Base-by-base conservation (phyloP, 1,140 invertebrate genomes). In the Magallana ariakensis region DNA sequence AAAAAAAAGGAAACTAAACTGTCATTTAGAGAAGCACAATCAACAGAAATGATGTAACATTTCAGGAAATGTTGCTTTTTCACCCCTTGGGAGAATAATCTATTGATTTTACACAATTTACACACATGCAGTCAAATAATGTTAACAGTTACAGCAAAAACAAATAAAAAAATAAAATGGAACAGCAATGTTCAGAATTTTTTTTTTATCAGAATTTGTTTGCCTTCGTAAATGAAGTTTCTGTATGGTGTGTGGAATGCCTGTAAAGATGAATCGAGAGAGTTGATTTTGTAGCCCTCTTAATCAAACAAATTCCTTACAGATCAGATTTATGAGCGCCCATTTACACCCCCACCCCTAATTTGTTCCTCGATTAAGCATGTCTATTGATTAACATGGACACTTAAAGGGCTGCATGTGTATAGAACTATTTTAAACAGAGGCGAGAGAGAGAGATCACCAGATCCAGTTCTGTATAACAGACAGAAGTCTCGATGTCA, bases 401-500 rank as follows among this genome's bases (percentile, higher is more conserved):
- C 66, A 26, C 22, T 75, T 33, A 75, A 33, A 75, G 66, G 66
- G 66, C 10, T 13, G n/a, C n/a, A n/a, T n/a, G n/a, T n/a, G 22
- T 75, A 19, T 33, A 22, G 22, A 11, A 26, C 22, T 26, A 75
- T 75, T 75, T 75, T 75, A 75, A 26, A 75, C 7, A 46, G 66
- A 26, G 19, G 22, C 19, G 19, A 75, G 11, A 75, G 19, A 75
- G 11, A 75, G 33, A 46, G 3, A 46, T 46, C 1, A 46, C 33
- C 5, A 46, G 9, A 19, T 22, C 22, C 22, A 11, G 9, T 26
- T 75, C 66, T 75, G 22, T 33, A 33, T 19, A 10, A 11, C 66
- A 26, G 66, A 75, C 66, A 46, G 33, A 75, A 75, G 66, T 33
- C 66, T 26, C 11, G 11, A 75, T 62, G 58, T 75, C 66, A 75